Evolutionary conservation across 2,113 vertebrate species (phyloP).

Genomic region (Marmota monax): DNA sequence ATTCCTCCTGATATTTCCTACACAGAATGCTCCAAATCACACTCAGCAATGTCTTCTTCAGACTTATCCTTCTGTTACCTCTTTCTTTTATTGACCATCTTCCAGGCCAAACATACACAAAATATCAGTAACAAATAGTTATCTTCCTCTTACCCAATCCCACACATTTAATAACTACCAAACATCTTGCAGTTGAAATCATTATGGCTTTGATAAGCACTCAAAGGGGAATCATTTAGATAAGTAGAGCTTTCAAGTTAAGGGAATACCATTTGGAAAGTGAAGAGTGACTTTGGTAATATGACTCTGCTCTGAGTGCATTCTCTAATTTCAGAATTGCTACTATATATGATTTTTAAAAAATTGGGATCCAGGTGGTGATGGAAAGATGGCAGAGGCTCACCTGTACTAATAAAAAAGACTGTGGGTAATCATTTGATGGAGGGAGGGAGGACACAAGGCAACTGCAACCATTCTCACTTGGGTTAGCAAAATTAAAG

Average conservation of each 20-base stretch:
- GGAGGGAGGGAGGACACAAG: neutral
- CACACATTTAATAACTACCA: neutral
- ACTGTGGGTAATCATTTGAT: neutral
- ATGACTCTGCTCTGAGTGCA: neutral
- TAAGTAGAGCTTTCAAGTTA: neutral
- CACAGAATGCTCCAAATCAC: neutral
- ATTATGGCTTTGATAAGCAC: neutral
- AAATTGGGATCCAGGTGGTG: neutral
- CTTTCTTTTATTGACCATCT: neutral
- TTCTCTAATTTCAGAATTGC: neutral
- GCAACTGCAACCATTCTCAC: neutral
- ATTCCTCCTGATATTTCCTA: neutral
- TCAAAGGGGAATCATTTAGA: neutral
- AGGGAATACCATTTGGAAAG: neutral
- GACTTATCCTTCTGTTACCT: neutral
- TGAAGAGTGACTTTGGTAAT: neutral
- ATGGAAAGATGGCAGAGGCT: neutral
- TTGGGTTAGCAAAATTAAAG: neutral
- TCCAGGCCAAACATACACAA: neutral
- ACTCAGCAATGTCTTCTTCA: neutral
- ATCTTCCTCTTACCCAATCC: neutral
- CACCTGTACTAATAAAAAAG: neutral
- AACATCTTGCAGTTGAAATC: neutral
- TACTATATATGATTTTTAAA: neutral
- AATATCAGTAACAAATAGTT: neutral